Percentiles rank a stretch among this genome's conserved stretches.
phyloP scores from a whole-genome alignment of 37 sponge, comb jelly and placozoan species.

The Geodia barretti region DNA sequence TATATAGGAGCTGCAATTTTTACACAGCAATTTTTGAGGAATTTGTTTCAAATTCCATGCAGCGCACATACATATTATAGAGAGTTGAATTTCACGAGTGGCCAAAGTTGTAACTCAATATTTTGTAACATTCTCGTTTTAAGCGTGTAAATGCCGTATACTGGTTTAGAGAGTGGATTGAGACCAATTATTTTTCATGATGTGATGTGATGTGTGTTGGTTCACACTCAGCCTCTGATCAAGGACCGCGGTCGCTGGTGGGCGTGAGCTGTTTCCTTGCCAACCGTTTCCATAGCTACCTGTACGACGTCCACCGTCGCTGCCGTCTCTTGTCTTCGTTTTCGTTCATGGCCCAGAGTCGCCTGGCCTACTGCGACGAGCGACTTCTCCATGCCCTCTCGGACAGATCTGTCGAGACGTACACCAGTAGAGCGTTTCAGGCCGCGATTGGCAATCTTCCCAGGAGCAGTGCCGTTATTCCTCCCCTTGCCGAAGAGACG shows the following conservation, averaged over 20 bases:
- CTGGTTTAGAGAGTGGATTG: too few relatives aligned
- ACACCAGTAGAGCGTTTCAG: slow-evolving; percentile 46
- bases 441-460: background rate
- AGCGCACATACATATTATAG: too few relatives aligned
- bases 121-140: background rate
- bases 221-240: background rate
- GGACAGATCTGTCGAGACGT: slow-evolving; percentile 41
- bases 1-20: too few relatives aligned
- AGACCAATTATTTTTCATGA: too few relatives aligned
- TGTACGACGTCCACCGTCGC: slow-evolving; percentile 48
- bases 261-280: slow-evolving; percentile 59
- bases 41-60: too few relatives aligned
- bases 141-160: background rate
- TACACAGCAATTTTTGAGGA: too few relatives aligned
- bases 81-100: too few relatives aligned
- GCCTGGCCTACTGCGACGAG: slow-evolving; percentile 3
- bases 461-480: background rate
- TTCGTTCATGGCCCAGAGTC: slow-evolving; percentile 48
- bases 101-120: too few relatives aligned
- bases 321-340: slow-evolving; percentile 28
- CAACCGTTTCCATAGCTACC: slow-evolving; percentile 44
- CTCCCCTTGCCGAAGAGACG: background rate
- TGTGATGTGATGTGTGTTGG: too few relatives aligned
- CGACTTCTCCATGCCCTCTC: slow-evolving; percentile 55
- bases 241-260: background rate